Conservation (phyloP, 2,113 vertebrate genomes). For the Hiodon tergisus region DNA sequence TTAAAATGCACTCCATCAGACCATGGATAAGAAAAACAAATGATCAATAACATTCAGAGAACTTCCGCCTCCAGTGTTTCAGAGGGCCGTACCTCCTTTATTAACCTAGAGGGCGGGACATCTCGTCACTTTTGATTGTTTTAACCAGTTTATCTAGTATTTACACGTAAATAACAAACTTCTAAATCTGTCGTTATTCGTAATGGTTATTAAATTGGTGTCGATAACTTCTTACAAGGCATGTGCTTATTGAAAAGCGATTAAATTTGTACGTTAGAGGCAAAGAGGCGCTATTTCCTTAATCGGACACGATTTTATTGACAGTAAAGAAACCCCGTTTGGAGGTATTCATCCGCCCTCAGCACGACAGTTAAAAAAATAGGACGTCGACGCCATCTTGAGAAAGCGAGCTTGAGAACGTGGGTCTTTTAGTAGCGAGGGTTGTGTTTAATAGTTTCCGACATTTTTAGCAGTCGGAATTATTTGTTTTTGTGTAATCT, state of each 20-base stretch:
- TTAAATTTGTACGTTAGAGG: neutral
- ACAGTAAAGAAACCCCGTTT: slow-evolving; percentile 2
- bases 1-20: too few relatives aligned
- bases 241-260: neutral
- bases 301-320: slow-evolving; percentile 41
- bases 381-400: slow-evolving; percentile 40
- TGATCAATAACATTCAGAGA: too few relatives aligned
- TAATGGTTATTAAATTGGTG: too few relatives aligned
- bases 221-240: neutral
- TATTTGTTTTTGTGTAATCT: neutral
- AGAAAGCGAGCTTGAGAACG: slow-evolving; percentile 5
- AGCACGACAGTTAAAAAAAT: slow-evolving; percentile 14
- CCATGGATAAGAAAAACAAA: too few relatives aligned
- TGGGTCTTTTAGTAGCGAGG: slow-evolving; percentile 14
- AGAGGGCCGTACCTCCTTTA: neutral
- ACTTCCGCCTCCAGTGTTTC: too few relatives aligned
- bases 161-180: too few relatives aligned
- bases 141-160: neutral
- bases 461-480: neutral
- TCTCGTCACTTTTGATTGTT: neutral
- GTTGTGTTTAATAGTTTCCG: neutral
- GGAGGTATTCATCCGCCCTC: neutral
- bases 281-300: slow-evolving; percentile 46
- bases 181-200: too few relatives aligned
- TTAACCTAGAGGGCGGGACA: slow-evolving; percentile 6